Evolutionary conservation across 2,888 invertebrate genomes (phyloP).

Genomic region (Cephonodes hylas): DNA sequence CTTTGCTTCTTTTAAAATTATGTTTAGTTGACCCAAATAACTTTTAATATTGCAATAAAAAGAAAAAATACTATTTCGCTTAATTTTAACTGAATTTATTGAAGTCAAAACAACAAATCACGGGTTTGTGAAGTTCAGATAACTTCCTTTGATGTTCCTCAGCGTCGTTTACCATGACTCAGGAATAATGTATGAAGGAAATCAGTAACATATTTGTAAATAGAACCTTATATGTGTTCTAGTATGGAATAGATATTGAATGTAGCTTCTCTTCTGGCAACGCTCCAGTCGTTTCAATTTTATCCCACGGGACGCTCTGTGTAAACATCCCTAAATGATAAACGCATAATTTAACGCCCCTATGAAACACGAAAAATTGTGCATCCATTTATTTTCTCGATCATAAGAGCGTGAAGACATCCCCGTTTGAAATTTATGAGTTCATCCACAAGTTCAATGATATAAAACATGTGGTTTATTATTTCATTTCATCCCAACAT

Average conservation of each 20-base stretch:
- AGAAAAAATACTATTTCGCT: too few relatives aligned
- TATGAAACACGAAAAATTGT: conserved; percentile 69
- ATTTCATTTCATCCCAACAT: conserved; percentile 22
- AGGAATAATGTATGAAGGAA: background rate
- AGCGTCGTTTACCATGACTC: background rate
- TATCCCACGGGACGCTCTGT: conserved; percentile 64
- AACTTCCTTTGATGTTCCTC: background rate
- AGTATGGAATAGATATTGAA: conserved; percentile 25
- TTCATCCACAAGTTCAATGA: conserved; percentile 41
- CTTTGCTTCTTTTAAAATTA: too few relatives aligned
- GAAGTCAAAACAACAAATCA: too few relatives aligned
- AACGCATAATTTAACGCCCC: conserved; percentile 77
- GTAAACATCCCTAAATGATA: conserved; percentile 79
- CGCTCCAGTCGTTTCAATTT: conserved; percentile 79
- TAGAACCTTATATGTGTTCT: conserved; percentile 8
- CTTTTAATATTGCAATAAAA: too few relatives aligned
- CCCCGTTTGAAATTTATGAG: conserved; percentile 59
- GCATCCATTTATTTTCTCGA: conserved; percentile 67
- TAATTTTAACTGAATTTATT: background rate
- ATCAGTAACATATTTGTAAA: background rate
- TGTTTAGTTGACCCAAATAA: too few relatives aligned
- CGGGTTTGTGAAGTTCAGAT: background rate
- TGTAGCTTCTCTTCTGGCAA: conserved; percentile 57
- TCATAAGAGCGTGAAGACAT: conserved; percentile 64
- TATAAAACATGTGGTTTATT: background rate